Percentiles rank a stretch among this genome's conserved stretches.
Evolutionary conservation across 2,113 vertebrate species (phyloP).

Genomic region (Symphodus melops): DNA sequence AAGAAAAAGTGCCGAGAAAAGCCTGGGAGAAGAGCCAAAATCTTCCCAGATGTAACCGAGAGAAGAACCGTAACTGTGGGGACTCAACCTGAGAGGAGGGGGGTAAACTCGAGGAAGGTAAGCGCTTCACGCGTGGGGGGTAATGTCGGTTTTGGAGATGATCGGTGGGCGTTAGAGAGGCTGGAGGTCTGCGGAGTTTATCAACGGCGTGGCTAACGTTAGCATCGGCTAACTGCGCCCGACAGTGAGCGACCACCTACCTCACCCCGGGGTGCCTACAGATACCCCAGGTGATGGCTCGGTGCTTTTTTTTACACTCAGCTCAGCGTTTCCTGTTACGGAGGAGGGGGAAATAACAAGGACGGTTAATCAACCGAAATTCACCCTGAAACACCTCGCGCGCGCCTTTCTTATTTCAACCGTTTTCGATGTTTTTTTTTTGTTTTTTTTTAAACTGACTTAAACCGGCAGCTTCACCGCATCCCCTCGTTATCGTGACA

Average conservation of each 20-base stretch:
- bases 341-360: neutral
- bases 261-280: neutral
- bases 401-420: slow-evolving; percentile 31
- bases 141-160: neutral
- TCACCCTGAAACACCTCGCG: neutral
- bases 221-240: slow-evolving; percentile 37
- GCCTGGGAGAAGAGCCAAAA: slow-evolving; percentile 44
- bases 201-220: slow-evolving; percentile 58
- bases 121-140: neutral
- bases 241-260: neutral
- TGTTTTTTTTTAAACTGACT: neutral
- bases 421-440: slow-evolving; percentile 1
- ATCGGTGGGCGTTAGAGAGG: neutral
- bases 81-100: fast-evolving
- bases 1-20: slow-evolving; percentile 53
- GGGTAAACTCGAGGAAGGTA: slow-evolving; percentile 52
- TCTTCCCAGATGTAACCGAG: slow-evolving; percentile 23
- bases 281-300: neutral
- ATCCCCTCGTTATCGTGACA: slow-evolving; percentile 13
- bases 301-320: neutral
- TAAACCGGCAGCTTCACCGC: neutral
- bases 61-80: neutral
- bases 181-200: slow-evolving; percentile 38
- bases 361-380: slow-evolving; percentile 4
- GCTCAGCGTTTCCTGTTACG: fast-evolving